Base-by-base conservation (phyloP, 1,140 invertebrate species). In the Drosophila leontia region DNA sequence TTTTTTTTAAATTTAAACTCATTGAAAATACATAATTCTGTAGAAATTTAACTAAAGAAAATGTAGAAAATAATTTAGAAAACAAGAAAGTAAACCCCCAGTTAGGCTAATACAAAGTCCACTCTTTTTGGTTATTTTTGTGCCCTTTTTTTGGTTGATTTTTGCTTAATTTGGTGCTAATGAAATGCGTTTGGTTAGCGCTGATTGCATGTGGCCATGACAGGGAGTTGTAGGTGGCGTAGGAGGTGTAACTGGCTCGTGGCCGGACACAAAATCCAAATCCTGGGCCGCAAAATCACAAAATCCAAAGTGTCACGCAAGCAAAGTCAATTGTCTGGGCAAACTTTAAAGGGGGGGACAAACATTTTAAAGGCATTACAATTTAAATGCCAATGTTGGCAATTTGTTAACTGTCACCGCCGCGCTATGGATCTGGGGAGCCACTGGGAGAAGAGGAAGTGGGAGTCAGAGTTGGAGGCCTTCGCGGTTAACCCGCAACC, bases 361-460 rank as follows among this genome's bases (percentile, higher is more conserved):
- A 23, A n/a, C 35, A 39, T 51, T 72, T 72, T 55, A 70, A 72
- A 76, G 76, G 76, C 75, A 78, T 87, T 87, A 87, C 80, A 88
- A 76, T 87, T 83, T 77, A 87, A 87, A 80, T 80, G 83, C 83
- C 83, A 88, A 77, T 87, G 83, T 86, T 86, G 78, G 53, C 82
- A 81, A 86, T 86, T 86, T 86, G 82, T 87, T 70, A 83, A 60
- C 59, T 87, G 84, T 88, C 83, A 80, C 82, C 65, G 23, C 37
- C 9, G 34, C 37, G 60, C 32, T 23, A 62, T 62, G 26, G 23
- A 17, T 53, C 47, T 29, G 47, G 15, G 12, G 3, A 45, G 23
- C 3, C 11, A 17, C 29, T 12, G 58, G 35, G 26, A 15, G 23
- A 15, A 1, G 41, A 17, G 17, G 35, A 12, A 23, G 15, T 64